These are phyloP conservation scores for Drosophila affinis DNA, from an alignment of 2,888 invertebrate species.

Conservation along the genomic window DNA sequence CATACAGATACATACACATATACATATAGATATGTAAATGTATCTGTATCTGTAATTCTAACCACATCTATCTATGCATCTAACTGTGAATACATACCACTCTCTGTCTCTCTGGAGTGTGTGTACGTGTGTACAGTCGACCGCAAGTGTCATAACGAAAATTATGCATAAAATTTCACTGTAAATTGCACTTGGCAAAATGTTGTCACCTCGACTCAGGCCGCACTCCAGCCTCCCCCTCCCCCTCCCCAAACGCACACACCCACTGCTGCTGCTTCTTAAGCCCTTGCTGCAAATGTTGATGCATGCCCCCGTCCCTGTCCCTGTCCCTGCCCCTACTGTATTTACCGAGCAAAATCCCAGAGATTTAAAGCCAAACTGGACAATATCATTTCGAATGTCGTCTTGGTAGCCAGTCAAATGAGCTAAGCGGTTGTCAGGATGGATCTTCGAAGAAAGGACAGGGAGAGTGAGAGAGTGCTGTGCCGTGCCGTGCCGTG, in stretches of 20 bases:
- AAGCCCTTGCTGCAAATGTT: too few species aligned
- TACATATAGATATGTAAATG: background rate
- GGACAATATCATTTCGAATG: slow-evolving; percentile 6
- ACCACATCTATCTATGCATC: slow-evolving; percentile 28
- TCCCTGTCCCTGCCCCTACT: background rate
- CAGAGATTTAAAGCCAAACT: slow-evolving; percentile 31
- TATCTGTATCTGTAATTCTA: background rate
- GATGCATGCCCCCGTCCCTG: too few species aligned
- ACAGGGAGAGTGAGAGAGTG: too few species aligned
- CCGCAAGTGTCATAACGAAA: slow-evolving; percentile 73
- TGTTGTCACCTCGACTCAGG: slow-evolving; percentile 49
- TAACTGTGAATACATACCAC: slow-evolving; percentile 18
- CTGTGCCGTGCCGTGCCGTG: too few species aligned
- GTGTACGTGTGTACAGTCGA: slow-evolving; percentile 4
- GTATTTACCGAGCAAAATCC: slow-evolving; percentile 42
- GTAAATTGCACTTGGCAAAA: slow-evolving; percentile 66
- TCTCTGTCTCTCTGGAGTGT: background rate
- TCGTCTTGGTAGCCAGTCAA: slow-evolving; percentile 37
- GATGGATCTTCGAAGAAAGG: slow-evolving; percentile 6
- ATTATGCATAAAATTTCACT: slow-evolving; percentile 72
- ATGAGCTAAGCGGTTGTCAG: slow-evolving; percentile 53
- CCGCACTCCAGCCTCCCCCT: background rate
- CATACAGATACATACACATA: too few species aligned
- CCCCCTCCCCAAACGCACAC: background rate
- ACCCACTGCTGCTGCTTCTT: background rate